Evolutionary conservation across 2,113 vertebrate species (phyloP).

Genomic region (Petaurus breviceps): DNA sequence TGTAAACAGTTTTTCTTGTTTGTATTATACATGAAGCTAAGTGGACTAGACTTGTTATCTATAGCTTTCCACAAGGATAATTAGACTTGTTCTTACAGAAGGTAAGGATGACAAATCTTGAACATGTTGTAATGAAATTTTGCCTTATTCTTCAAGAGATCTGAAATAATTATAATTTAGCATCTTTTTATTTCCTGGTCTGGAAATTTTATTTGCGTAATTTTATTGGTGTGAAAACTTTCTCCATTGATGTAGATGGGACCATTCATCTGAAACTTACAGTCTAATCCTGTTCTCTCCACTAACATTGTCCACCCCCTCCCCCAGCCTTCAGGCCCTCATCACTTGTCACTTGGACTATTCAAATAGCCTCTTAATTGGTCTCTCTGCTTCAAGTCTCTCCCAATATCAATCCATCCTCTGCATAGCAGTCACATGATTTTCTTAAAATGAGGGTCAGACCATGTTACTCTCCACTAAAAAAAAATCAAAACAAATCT

Average conservation of each 20-base stretch:
- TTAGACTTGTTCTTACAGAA: conserved; percentile 29
- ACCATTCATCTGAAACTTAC: neutral
- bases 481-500: conserved; percentile 13
- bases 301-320: neutral
- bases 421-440: neutral
- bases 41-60: neutral
- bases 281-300: neutral
- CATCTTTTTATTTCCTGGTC: neutral
- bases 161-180: conserved; percentile 26
- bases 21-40: neutral
- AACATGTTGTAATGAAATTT: conserved; percentile 36
- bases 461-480: neutral
- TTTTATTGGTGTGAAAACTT: neutral
- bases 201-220: neutral
- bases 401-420: neutral
- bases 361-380: neutral
- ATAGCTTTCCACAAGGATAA: conserved; percentile 42
- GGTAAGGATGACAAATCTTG: conserved; percentile 44
- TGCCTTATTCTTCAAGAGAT: conserved; percentile 35
- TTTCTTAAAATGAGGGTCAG: neutral
- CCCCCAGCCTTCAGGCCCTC: neutral
- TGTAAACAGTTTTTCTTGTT: conserved; percentile 39
- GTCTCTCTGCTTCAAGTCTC: neutral
- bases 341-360: neutral
- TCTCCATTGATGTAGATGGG: neutral